Evolutionary conservation across 2,113 vertebrate species (phyloP).

Genomic region (Nyctibius bracteatus): DNA sequence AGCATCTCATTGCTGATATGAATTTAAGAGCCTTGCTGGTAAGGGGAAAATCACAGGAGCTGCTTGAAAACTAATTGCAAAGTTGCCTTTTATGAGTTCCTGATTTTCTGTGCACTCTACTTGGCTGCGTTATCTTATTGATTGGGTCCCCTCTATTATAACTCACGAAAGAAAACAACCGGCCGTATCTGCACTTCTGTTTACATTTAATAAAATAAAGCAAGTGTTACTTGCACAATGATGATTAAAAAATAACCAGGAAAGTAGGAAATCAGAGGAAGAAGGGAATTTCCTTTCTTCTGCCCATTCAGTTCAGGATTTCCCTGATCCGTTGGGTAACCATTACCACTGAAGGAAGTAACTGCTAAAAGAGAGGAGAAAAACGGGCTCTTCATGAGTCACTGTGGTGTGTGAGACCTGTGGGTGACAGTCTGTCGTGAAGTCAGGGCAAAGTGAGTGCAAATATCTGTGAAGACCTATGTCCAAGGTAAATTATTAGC

Average conservation of each 20-base stretch:
- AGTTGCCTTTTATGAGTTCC: background rate
- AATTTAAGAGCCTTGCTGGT: background rate
- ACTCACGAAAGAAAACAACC: background rate
- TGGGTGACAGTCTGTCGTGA: background rate
- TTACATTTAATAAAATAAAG: slow-evolving; percentile 35
- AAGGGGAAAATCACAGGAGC: background rate
- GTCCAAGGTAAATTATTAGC: background rate
- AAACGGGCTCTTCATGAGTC: background rate
- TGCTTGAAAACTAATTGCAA: background rate
- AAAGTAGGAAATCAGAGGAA: background rate
- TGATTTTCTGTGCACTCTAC: background rate
- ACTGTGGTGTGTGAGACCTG: background rate
- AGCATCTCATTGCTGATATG: background rate
- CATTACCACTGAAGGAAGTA: background rate
- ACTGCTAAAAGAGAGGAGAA: background rate
- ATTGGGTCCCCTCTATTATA: background rate
- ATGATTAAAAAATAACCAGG: background rate
- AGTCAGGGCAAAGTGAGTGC: background rate
- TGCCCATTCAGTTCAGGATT: background rate
- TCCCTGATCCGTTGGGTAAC: background rate
- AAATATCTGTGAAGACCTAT: background rate
- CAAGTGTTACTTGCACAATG: background rate
- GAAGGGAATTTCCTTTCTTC: background rate
- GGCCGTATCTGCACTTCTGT: background rate
- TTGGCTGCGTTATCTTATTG: background rate